Evolutionary conservation across 2,113 vertebrate species (phyloP).

Genomic region (Henicopernis longicauda): DNA sequence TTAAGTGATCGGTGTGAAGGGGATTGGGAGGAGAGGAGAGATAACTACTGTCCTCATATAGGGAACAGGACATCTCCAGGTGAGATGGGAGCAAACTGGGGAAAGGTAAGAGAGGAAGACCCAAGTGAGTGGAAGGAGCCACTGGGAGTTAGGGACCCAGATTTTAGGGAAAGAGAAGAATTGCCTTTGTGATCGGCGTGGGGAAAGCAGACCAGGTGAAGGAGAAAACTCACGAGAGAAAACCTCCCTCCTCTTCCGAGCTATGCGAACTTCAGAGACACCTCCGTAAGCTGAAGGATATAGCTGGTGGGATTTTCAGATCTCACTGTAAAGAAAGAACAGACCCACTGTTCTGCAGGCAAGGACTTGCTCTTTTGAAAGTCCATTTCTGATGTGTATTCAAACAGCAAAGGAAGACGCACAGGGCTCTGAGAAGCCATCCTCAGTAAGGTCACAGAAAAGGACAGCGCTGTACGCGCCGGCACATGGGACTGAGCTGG

Average conservation of each 20-base stretch:
- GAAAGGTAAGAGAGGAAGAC: background rate
- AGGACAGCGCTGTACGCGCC: background rate
- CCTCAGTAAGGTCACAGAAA: conserved; percentile 21
- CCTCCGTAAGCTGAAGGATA: background rate
- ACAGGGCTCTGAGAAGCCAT: background rate
- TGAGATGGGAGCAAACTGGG: background rate
- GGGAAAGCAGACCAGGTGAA: background rate
- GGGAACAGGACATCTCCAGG: background rate
- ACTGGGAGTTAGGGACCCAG: background rate
- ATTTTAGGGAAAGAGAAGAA: background rate
- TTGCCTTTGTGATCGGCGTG: background rate
- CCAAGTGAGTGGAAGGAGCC: background rate
- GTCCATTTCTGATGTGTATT: conserved; percentile 24
- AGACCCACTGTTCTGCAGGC: conserved; percentile 4
- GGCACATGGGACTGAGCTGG: background rate
- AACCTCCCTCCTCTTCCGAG: background rate
- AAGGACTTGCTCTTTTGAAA: conserved; percentile 24
- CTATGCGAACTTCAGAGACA: background rate
- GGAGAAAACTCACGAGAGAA: conserved; percentile 11
- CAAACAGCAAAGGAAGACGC: background rate
- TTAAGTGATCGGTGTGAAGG: background rate
- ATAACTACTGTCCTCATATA: background rate
- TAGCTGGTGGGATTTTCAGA: conserved; percentile 11
- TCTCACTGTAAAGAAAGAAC: background rate
- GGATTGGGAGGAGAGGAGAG: background rate